A percentile compares a stretch with the other conserved stretches of the same genome.
Evolutionary conservation across 2,888 invertebrate genomes (phyloP).

Genomic region (Temnothorax unifasciatus): DNA sequence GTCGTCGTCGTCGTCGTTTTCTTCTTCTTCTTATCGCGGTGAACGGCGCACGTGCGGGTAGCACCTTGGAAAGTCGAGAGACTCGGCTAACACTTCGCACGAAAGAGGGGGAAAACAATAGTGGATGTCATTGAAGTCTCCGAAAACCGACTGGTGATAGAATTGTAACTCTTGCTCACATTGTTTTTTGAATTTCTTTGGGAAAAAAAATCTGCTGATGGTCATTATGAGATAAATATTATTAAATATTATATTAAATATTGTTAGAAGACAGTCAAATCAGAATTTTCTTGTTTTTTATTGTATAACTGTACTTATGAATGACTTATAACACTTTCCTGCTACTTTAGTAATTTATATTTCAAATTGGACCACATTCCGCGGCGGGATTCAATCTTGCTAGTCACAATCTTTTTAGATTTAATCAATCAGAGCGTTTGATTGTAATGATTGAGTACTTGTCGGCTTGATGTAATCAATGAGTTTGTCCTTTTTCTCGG

Average conservation of each 20-base stretch:
- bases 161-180: background rate
- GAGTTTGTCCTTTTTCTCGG: constrained; percentile 13
- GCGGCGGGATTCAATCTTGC: background rate
- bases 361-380: constrained; percentile 12
- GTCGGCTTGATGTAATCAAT: constrained; percentile 37
- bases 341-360: background rate
- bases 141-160: background rate
- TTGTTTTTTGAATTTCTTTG: background rate
- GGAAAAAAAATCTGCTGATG: background rate
- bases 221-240: background rate
- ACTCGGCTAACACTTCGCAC: constrained; percentile 32
- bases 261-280: background rate
- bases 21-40: constrained; percentile 63
- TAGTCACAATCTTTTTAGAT: background rate
- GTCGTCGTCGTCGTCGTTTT: constrained; percentile 15
- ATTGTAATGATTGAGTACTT: constrained; percentile 9
- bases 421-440: constrained; percentile 12
- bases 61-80: constrained; percentile 78
- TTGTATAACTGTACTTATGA: background rate
- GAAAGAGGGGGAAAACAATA: constrained; percentile 37
- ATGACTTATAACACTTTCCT: background rate
- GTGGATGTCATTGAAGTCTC: constrained; percentile 6
- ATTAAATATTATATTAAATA: background rate
- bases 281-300: background rate
- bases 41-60: constrained; percentile 81